Base-by-base conservation (phyloP, 2,888 invertebrate genomes). In the Tryphoninae sp. region DNA sequence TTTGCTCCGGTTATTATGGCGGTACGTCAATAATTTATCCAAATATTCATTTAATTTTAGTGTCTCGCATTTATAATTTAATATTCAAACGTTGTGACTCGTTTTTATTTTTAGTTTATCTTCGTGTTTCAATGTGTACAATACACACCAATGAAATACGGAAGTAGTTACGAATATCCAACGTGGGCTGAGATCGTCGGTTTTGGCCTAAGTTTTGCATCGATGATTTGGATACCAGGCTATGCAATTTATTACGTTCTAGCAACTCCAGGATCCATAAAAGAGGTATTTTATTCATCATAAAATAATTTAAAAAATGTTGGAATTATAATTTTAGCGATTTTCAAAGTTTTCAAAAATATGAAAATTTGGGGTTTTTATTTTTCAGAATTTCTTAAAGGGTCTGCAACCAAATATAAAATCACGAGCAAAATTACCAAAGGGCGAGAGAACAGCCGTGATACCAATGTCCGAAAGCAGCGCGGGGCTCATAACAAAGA, bases 181-280 rank as follows among this genome's bases (percentile, higher is more conserved):
- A 87, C 90, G 76, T 95, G 95, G 95, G 94, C 95, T 0, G 93
- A 94, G 87, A 89, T 93, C 55, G 87, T 95, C 45, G 95, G 95
- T n/a, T 92, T 94, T 84, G 90, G 92, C 55, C 92, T 95, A 74
- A 95, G 95, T 84, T 91, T 94, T 45, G 93, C 94, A 2, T 95
- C 95, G 2, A 95, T 95, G 95, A 89, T 95, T 33, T 95, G 95
- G 93, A 93, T 95, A 81, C 95, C 95, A 8, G 91, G 91, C 13
- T 95, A 95, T 85, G 94, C 94, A 2, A 86, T 95, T 78, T 95
- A 94, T 88, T 95, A 94, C 86, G 88, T 95, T 1, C 84, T 93
- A 22, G 90, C 91, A 1, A 92, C 93, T 58, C 93, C 94, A 2
- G 94, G 94, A 81, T 91, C 93, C 1, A 88, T 94, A 19, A 90